These are phyloP conservation scores for Acinonyx jubatus DNA, from an alignment of 2,113 vertebrate genomes.

Conservation along the genomic window DNA sequence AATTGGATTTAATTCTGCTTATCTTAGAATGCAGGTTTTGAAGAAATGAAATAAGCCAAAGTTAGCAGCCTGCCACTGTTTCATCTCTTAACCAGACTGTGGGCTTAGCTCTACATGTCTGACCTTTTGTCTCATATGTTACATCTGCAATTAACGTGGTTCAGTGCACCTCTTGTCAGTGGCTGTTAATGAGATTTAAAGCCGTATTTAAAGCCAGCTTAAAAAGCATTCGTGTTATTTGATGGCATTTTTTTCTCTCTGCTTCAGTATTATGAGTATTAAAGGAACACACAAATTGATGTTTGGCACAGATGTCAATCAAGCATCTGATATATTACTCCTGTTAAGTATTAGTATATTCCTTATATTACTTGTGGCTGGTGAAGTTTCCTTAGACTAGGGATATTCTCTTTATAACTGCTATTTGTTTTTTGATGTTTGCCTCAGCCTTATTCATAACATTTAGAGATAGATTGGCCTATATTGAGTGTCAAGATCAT, in stretches of 20 bases:
- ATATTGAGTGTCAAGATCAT: neutral
- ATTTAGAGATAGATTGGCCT: neutral
- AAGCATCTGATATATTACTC: conserved; percentile 40
- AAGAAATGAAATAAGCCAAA: neutral
- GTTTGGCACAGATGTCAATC: neutral
- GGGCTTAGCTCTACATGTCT: neutral
- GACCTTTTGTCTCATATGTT: conserved; percentile 32
- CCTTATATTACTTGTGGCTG: neutral
- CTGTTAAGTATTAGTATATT: conserved; percentile 55
- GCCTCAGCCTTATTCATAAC: neutral
- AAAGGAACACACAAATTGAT: conserved; percentile 40
- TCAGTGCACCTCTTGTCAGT: neutral
- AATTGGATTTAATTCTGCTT: conserved; percentile 35
- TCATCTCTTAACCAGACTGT: conserved; percentile 28
- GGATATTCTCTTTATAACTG: neutral
- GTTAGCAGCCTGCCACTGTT: neutral
- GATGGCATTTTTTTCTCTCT: conserved; percentile 44
- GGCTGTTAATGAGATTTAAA: conserved; percentile 68
- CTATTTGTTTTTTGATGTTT: neutral
- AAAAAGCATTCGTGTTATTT: neutral
- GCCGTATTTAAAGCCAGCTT: conserved; percentile 28
- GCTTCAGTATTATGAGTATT: neutral
- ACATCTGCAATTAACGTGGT: conserved; percentile 48
- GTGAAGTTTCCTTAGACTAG: neutral
- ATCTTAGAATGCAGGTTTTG: conserved; percentile 15